These are phyloP conservation scores for Deilephila porcellus DNA, from an alignment of 2,888 invertebrate species.

Conservation along the genomic window DNA sequence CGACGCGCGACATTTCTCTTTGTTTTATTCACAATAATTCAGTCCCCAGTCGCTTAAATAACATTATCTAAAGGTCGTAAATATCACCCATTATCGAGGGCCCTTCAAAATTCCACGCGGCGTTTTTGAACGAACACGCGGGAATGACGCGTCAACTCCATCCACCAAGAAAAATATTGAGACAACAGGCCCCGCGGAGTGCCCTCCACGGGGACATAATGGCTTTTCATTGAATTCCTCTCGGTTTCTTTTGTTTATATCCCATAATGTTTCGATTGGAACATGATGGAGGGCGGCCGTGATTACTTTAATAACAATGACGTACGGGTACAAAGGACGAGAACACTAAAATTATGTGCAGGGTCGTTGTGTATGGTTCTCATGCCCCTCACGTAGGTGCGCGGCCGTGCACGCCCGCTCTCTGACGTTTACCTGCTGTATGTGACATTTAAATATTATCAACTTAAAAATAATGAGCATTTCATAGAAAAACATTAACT, in stretches of 20 bases:
- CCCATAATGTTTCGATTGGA: constrained; percentile 84
- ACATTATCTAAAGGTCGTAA: constrained; percentile 81
- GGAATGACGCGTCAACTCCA: constrained; percentile 81
- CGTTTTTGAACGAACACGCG: constrained; percentile 73
- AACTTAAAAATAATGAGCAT: constrained; percentile 75
- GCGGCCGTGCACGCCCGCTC: constrained; percentile 55
- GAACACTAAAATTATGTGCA: constrained; percentile 77
- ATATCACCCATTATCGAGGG: constrained; percentile 80
- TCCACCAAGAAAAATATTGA: constrained; percentile 83
- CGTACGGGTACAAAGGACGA: constrained; percentile 77
- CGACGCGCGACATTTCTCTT: constrained; percentile 60
- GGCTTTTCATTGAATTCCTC: constrained; percentile 83
- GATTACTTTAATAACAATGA: constrained; percentile 85
- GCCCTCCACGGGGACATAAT: constrained; percentile 81
- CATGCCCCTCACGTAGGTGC: constrained; percentile 78
- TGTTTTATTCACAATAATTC: constrained; percentile 73
- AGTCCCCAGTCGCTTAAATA: constrained; percentile 70
- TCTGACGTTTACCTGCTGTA: constrained; percentile 69
- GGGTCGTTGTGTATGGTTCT: constrained; percentile 70
- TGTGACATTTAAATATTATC: constrained; percentile 76
- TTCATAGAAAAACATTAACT: constrained; percentile 71
- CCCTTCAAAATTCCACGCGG: constrained; percentile 81
- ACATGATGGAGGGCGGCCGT: constrained; percentile 79
- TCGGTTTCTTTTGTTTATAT: constrained; percentile 84
- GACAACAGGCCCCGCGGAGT: constrained; percentile 76